Evolutionary conservation across 2,888 invertebrate species (phyloP).

Genomic region (Panopea generosa): DNA sequence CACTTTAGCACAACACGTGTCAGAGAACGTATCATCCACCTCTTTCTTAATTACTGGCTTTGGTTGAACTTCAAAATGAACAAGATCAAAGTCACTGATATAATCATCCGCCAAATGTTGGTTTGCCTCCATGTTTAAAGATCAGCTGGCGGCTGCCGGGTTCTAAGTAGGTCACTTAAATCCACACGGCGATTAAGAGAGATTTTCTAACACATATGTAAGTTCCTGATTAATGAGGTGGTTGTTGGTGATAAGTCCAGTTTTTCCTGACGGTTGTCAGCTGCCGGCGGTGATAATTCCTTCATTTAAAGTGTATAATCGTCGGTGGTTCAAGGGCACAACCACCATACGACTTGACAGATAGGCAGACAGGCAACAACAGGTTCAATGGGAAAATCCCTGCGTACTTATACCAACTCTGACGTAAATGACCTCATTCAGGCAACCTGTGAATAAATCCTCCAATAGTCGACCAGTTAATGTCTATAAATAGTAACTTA

Average conservation of each 20-base stretch:
- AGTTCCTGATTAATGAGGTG: too few species aligned
- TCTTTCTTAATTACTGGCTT: slow-evolving; percentile 71
- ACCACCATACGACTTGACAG: slow-evolving; percentile 76
- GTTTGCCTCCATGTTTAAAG: slow-evolving; percentile 71
- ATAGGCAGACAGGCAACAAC: slow-evolving; percentile 80
- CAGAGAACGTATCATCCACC: slow-evolving; percentile 55
- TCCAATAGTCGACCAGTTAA: slow-evolving; percentile 19
- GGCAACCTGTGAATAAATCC: slow-evolving; percentile 35
- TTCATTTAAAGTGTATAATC: slow-evolving; percentile 66
- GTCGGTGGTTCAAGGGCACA: slow-evolving; percentile 77
- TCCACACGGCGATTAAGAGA: neutral
- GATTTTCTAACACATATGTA: too few species aligned
- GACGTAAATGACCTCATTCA: slow-evolving; percentile 69
- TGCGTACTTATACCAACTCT: slow-evolving; percentile 68
- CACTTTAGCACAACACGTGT: slow-evolving; percentile 64
- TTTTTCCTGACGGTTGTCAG: slow-evolving; percentile 58
- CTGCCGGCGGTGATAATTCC: slow-evolving; percentile 34
- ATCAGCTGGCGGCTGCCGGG: slow-evolving; percentile 71
- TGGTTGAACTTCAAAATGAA: slow-evolving; percentile 74
- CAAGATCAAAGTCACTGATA: slow-evolving; percentile 79
- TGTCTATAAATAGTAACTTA: slow-evolving; percentile 7
- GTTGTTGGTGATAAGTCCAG: slow-evolving; percentile 12
- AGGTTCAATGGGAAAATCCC: slow-evolving; percentile 76
- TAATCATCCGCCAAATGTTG: slow-evolving; percentile 79
- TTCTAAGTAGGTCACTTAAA: slow-evolving; percentile 58